Conservation (phyloP, 2,888 invertebrate genomes). For the Eupithecia vulgata region DNA sequence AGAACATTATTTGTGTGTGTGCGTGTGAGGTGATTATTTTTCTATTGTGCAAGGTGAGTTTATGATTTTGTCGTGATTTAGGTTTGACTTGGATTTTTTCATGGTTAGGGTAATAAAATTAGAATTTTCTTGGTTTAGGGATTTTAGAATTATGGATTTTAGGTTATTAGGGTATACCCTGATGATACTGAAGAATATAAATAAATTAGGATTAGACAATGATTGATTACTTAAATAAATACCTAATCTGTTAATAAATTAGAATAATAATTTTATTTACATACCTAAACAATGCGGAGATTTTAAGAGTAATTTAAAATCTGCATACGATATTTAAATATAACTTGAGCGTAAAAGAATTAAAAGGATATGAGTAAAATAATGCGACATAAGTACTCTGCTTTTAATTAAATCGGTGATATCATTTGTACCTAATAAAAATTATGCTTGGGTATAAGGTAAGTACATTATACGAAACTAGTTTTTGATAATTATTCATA, state of each 20-base stretch:
- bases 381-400: neutral
- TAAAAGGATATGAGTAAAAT: neutral
- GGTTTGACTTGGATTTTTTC: neutral
- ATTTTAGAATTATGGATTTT: no score
- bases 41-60: slow-evolving; percentile 71
- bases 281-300: neutral
- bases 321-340: neutral
- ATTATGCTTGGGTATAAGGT: neutral
- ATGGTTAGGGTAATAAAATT: neutral
- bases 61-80: slow-evolving; percentile 16
- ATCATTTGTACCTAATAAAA: neutral
- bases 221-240: no score
- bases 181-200: no score
- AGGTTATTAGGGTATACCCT: neutral
- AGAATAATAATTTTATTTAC: no score
- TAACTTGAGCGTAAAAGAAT: neutral
- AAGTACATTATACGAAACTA: neutral
- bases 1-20: slow-evolving; percentile 59
- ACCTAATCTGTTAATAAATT: no score
- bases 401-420: neutral
- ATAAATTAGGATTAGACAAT: no score
- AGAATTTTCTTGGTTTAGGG: neutral
- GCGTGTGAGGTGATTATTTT: slow-evolving; percentile 67
- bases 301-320: neutral
- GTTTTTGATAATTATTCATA: neutral